Base-by-base conservation (phyloP, 1,140 invertebrate genomes). In the Bombus impatiens region DNA sequence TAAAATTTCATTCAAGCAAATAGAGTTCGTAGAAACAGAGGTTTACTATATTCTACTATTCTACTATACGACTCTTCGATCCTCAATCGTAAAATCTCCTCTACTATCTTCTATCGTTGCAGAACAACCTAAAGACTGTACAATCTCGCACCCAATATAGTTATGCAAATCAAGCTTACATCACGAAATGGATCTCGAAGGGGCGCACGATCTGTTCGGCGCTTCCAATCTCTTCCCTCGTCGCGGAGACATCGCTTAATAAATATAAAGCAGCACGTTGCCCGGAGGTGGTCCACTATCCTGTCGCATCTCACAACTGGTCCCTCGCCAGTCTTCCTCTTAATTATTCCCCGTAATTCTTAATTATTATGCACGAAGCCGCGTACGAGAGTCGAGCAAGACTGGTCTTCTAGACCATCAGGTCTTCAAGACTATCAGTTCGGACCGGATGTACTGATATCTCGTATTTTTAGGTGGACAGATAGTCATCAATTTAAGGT, bases 401-500 rank as follows among this genome's bases (percentile, higher is more conserved):
- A n/a, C 77, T 80, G 62, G 53, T 22, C 47, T 59, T 40, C 35
- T 12, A 53, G 18, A 47, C 22, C 13, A 22, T 25, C 25, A 2
- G 44, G 6, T 53, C 47, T 42, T n/a, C 35, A 8, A 8, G 47
- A 37, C 44, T 37, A 32, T 25, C 25, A 18, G 44, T 65, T 62
- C 76, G 40, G 40, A 25, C 57, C 83, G 84, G 79, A 75, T 76
- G 37, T 47, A 13, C n/a, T n/a, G 84, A 82, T 86, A 86, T 82
- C 70, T 81, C 53, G 78, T 81, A 75, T 74, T 81, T 76, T 82
- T 44, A 83, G 35, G 32, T 67, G 78, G 84, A 81, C 82, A 77
- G 87, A 83, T 86, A 88, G 80, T 80, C 90, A 91, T 91, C 90
- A 91, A 91, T 89, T 91, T 78, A 42, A 84, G 82, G 79, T 87